Conservation (phyloP, 2,113 vertebrate genomes). For the Sprattus sprattus region DNA sequence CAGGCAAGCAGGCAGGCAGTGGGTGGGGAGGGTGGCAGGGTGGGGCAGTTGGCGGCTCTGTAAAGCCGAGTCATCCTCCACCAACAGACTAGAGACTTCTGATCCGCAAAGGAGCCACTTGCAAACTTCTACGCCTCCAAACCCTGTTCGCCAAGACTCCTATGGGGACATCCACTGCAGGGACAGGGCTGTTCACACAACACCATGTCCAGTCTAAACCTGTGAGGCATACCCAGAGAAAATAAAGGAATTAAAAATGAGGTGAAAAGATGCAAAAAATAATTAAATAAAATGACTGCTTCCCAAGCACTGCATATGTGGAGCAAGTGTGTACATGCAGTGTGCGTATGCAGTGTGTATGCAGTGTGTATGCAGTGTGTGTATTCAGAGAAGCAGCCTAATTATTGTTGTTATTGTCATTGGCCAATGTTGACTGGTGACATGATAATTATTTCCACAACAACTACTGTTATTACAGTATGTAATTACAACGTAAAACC, state of each 20-base stretch:
- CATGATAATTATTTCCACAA: not conserved
- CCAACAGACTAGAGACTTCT: not conserved
- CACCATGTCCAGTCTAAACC: no score
- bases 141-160: not conserved
- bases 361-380: not conserved
- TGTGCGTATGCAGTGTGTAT: no score
- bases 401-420: not conserved
- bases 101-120: not conserved
- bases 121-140: not conserved
- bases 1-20: not conserved
- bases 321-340: no score
- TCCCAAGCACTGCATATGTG: no score
- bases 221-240: no score
- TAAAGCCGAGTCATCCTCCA: not conserved
- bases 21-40: not conserved
- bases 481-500: not conserved
- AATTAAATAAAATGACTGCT: no score
- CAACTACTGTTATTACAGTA: not conserved
- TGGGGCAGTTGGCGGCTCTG: not conserved
- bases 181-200: not conserved
- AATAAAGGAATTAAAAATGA: no score
- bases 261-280: no score
- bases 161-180: not conserved
- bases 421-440: not conserved
- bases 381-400: not conserved